Percentiles rank a stretch among this genome's conserved stretches.
Evolutionary conservation across 2,113 vertebrate genomes (phyloP).

Genomic region (Macroglossus sobrinus): DNA sequence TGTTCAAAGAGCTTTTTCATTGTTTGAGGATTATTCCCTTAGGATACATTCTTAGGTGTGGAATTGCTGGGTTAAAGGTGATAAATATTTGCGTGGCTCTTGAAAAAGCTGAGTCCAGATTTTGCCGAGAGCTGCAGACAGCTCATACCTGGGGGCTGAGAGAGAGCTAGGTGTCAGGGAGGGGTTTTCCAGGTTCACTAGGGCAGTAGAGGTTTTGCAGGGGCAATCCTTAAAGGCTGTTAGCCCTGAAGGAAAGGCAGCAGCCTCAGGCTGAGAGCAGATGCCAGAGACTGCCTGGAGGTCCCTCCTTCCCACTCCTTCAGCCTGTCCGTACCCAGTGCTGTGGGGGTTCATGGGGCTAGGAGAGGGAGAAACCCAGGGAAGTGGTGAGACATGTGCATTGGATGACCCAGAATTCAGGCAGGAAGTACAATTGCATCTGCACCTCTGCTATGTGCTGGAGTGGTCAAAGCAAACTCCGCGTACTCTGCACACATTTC

Average conservation of each 20-base stretch:
- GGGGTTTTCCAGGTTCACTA: neutral
- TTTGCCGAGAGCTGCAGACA: neutral
- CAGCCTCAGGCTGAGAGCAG: neutral
- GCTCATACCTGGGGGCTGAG: neutral
- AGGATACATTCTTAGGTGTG: neutral
- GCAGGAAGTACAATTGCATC: neutral
- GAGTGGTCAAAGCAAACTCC: fast-evolving
- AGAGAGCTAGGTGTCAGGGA: neutral
- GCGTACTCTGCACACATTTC: neutral
- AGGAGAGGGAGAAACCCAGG: neutral
- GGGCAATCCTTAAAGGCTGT: neutral
- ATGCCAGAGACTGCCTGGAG: neutral
- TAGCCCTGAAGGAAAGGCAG: neutral
- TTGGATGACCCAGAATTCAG: neutral
- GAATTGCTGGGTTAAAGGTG: neutral
- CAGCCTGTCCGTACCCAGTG: neutral
- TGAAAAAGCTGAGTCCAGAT: neutral
- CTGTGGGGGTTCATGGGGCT: no score
- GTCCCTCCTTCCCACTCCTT: neutral
- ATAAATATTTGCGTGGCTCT: neutral
- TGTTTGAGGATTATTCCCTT: neutral
- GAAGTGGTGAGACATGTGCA: fast-evolving
- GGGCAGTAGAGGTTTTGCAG: neutral
- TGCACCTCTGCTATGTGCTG: fast-evolving
- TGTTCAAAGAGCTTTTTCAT: neutral